Conservation (phyloP, 2,888 invertebrate species). For the Sesia bembeciformis region DNA sequence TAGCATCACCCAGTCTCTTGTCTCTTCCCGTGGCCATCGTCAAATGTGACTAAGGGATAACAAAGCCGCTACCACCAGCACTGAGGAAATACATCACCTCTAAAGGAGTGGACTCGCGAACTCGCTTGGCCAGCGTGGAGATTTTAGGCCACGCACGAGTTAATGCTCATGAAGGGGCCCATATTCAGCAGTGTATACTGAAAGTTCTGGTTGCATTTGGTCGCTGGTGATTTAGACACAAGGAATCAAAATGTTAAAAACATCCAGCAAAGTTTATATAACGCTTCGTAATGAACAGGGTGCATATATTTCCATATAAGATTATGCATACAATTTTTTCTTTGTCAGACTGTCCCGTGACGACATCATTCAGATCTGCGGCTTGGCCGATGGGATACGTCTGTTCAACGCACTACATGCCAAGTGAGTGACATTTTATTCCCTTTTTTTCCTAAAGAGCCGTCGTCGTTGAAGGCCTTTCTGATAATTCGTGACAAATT, state of each 20-base stretch:
- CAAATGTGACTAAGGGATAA: too few species aligned
- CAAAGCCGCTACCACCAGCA: too few species aligned
- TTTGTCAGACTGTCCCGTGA: slow-evolving; percentile 82
- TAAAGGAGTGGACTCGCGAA: too few species aligned
- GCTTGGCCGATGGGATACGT: slow-evolving; percentile 94
- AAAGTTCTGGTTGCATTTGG: too few species aligned
- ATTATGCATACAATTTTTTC: neutral
- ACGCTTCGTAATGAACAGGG: neutral
- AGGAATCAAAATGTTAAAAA: neutral
- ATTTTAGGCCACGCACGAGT: too few species aligned
- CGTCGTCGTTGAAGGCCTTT: too few species aligned
- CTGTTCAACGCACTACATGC: slow-evolving; percentile 91
- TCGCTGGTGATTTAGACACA: too few species aligned
- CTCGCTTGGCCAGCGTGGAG: too few species aligned
- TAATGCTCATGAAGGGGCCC: too few species aligned
- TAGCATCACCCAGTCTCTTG: neutral
- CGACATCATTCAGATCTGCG: slow-evolving; percentile 95
- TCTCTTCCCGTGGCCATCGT: neutral
- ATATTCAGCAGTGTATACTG: too few species aligned
- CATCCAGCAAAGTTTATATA: neutral
- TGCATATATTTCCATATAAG: neutral
- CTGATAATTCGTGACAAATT: neutral
- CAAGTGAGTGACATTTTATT: slow-evolving; percentile 75
- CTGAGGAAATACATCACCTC: too few species aligned
- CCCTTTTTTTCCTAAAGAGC: too few species aligned